phyloP scores from a whole-genome alignment of 2,113 vertebrate species.

The Catharus bicknelli region DNA sequence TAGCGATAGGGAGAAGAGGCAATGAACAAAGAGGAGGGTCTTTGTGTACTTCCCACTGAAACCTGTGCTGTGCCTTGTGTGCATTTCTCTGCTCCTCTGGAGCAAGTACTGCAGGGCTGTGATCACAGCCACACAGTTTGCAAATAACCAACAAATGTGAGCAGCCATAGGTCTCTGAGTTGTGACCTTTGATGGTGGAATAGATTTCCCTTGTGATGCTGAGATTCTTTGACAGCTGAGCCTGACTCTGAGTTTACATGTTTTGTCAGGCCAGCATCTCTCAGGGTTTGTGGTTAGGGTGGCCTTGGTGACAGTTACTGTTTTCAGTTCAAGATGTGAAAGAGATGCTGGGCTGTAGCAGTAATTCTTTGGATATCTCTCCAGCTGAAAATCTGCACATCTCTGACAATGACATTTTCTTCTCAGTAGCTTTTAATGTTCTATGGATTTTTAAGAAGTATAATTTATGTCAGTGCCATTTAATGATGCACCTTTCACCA shows the following conservation, averaged over 20 bases:
- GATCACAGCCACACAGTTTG: constrained; percentile 53
- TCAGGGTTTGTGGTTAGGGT: constrained; percentile 54
- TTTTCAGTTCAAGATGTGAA: constrained; percentile 57
- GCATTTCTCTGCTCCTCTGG: neutral
- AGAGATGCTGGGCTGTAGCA: constrained; percentile 1
- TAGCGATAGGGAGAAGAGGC: neutral
- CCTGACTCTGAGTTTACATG: constrained; percentile 70
- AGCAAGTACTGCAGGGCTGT: constrained; percentile 39
- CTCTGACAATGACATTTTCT: constrained; percentile 60
- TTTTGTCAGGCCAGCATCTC: constrained; percentile 69
- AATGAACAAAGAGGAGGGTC: neutral
- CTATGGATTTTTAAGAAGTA: constrained; percentile 67
- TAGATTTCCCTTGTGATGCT: constrained; percentile 68
- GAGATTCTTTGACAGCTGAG: constrained; percentile 72
- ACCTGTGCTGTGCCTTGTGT: neutral
- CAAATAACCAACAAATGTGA: constrained; percentile 75
- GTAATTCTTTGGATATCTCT: constrained; percentile 40
- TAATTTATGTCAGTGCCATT: constrained; percentile 69
- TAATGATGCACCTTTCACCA: constrained; percentile 68
- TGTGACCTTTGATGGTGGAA: constrained; percentile 71
- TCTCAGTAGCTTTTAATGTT: constrained; percentile 57
- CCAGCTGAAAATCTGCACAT: constrained; percentile 46
- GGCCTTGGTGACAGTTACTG: constrained; percentile 47
- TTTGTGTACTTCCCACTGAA: neutral
- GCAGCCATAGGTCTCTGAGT: constrained; percentile 69